Evolutionary conservation across 2,113 vertebrate genomes (phyloP).

Genomic region (Cheirogaleus medius): DNA sequence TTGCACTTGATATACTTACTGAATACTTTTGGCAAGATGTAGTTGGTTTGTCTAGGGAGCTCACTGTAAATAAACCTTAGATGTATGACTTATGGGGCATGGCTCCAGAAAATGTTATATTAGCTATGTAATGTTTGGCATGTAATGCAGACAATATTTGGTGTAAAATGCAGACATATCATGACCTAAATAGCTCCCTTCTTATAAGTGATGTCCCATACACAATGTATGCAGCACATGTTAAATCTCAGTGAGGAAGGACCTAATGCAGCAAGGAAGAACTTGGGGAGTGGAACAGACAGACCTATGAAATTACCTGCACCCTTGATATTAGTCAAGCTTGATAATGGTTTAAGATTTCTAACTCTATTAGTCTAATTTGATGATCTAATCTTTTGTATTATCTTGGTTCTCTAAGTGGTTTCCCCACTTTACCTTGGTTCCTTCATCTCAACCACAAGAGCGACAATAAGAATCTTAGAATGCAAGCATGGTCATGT

Average conservation of each 20-base stretch:
- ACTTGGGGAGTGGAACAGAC: neutral
- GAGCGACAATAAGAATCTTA: neutral
- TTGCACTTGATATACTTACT: neutral
- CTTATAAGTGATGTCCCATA: neutral
- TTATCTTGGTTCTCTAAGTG: neutral
- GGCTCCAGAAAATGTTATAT: neutral
- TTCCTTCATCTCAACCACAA: neutral
- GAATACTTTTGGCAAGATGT: neutral
- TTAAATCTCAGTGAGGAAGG: no score
- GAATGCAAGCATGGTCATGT: fast-evolving
- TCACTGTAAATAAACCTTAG: neutral
- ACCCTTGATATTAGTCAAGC: neutral
- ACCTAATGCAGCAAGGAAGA: neutral
- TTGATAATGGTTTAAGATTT: no score
- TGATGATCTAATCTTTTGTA: neutral
- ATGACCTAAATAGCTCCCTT: neutral
- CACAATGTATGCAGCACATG: no score
- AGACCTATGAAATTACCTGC: neutral
- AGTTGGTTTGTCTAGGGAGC: neutral
- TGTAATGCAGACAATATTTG: neutral
- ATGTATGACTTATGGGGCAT: fast-evolving
- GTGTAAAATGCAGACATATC: neutral
- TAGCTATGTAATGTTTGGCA: neutral
- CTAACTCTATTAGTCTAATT: no score
- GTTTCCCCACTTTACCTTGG: neutral